phyloP scores from a whole-genome alignment of 2,888 invertebrate genomes.

The Ormyrus rosae region DNA sequence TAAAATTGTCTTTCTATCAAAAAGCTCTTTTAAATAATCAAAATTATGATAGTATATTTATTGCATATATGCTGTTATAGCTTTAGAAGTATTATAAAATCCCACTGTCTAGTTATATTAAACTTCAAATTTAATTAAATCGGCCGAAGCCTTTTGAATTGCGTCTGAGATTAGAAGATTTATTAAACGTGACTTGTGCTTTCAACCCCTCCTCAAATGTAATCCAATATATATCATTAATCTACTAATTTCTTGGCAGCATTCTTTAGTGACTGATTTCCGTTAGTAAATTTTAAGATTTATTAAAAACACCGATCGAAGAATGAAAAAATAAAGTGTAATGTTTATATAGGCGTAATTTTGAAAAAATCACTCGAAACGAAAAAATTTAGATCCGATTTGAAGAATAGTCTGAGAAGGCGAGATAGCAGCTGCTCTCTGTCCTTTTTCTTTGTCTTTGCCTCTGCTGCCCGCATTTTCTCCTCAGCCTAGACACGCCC shows the following conservation, averaged over 20 bases:
- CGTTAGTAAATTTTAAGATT: neutral
- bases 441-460: neutral
- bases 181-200: conserved; percentile 30
- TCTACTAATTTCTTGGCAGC: neutral
- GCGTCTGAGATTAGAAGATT: conserved; percentile 17
- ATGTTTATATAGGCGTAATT: too few relatives aligned
- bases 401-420: too few relatives aligned
- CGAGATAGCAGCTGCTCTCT: neutral
- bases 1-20: too few relatives aligned
- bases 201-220: conserved; percentile 16
- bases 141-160: conserved; percentile 19
- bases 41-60: too few relatives aligned
- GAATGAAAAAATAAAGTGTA: too few relatives aligned
- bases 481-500: conserved; percentile 19
- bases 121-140: conserved; percentile 33
- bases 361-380: too few relatives aligned
- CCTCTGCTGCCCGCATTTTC: neutral
- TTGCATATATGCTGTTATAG: too few relatives aligned
- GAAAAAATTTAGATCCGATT: too few relatives aligned
- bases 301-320: neutral
- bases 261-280: too few relatives aligned
- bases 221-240: conserved; percentile 21
- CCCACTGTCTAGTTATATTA: neutral
- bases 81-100: too few relatives aligned
- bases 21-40: too few relatives aligned